Conservation (phyloP, 1,140 invertebrate genomes). For the Chrysopa pallens region DNA sequence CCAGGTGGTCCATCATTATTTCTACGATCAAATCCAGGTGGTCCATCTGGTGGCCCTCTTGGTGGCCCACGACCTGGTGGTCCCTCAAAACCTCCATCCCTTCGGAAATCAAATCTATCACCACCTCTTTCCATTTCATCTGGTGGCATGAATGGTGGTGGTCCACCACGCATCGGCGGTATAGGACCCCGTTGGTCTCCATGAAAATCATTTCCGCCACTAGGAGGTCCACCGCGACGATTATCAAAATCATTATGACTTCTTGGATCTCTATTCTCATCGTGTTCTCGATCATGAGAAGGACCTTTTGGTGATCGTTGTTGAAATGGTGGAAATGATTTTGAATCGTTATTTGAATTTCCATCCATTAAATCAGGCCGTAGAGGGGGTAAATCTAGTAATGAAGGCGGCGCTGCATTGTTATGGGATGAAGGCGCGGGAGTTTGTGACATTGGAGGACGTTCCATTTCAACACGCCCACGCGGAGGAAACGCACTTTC, state of each 20-base stretch:
- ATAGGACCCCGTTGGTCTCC: background rate
- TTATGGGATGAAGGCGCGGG: background rate
- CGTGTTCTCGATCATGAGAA: too few relatives aligned
- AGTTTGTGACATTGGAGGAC: background rate
- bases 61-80: conserved; percentile 2
- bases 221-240: background rate
- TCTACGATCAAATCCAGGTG: background rate
- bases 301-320: background rate
- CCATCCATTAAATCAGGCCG: conserved; percentile 3
- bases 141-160: background rate
- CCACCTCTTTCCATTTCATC: conserved; percentile 4
- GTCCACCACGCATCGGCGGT: background rate
- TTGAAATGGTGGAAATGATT: background rate
- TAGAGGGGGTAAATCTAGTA: conserved; percentile 1
- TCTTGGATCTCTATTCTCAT: background rate
- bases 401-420: conserved; percentile 3
- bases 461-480: conserved; percentile 4
- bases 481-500: conserved; percentile 2
- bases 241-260: background rate
- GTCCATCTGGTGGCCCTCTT: background rate
- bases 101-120: conserved; percentile 6
- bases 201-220: background rate
- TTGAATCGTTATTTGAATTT: background rate
- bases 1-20: conserved; percentile 1
- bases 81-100: conserved; percentile 2